Base-by-base conservation (phyloP, 2,888 invertebrate species). In the Microctonus hyperodae region DNA sequence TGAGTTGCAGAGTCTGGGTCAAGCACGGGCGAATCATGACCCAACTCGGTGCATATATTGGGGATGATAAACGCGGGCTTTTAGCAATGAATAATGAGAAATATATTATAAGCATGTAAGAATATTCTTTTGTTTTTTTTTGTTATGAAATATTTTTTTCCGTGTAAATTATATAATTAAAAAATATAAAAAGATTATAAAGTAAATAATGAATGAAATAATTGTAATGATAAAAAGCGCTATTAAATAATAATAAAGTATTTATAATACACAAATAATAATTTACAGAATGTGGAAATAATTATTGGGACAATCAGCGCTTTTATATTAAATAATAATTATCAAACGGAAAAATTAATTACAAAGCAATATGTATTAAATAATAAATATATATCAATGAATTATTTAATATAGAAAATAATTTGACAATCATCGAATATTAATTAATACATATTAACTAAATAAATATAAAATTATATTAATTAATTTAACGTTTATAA, bases 1-100 rank as follows among this genome's bases (percentile, higher is more conserved):
- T 51, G 58, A 63, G 53, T 13, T 55, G 44, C n/a, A 23, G 67
- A 67, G 63, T 67, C 69, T 70, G 56, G 69, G 70, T 69, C 70
- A 70, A 65, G 65, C 70, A 70, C 69, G 69, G 59, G 69, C 64
- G 56, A 63, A 67, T 63, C 59, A 67, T 67, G 69, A 69, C 65
- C 67, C 63, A 70, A 67, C 67, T 64, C 40, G 20, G 35, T 37
- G 25, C 51, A 28, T 48, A 60, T 60, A 50, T 22, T 7, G 20
- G n/a, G 20, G 13, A 23, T 33, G 20, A 40, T 22, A 7, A 59
- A 44, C 16, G 23, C 59, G 10, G 16, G 13, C 44, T 44, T 59
- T 28, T n/a, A 3, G 25, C 40, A 33, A 7, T 25, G 25, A 11
- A 20, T 37, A 2, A 20, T 57, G 33, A 13, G 11, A 55, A 6